Evolutionary conservation across 2,113 vertebrate species (phyloP).

Genomic region (Trogon melanurus): DNA sequence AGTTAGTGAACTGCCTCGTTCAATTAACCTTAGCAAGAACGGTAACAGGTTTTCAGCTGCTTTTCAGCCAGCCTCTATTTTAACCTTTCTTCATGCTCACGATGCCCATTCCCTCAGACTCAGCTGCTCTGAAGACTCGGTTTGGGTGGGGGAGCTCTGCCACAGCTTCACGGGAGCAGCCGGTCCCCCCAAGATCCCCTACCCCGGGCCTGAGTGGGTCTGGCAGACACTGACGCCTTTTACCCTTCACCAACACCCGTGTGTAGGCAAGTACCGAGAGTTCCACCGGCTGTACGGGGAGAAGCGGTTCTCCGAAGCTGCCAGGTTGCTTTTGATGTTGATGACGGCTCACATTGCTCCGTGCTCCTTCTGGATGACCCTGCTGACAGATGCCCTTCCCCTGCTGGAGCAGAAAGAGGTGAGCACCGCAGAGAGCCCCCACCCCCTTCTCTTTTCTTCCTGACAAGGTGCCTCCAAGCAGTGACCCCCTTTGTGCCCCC

Average conservation of each 20-base stretch:
- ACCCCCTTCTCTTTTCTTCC: fast-evolving
- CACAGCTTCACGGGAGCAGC: background rate
- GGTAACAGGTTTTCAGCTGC: background rate
- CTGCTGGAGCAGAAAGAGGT: slow-evolving; percentile 96
- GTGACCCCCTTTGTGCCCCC: background rate
- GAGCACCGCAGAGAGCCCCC: background rate
- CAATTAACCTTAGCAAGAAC: background rate
- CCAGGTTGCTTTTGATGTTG: slow-evolving; percentile 88
- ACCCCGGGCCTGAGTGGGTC: too few relatives aligned
- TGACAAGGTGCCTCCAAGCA: background rate
- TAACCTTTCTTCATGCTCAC: background rate
- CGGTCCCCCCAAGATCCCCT: fast-evolving
- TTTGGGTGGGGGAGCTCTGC: background rate
- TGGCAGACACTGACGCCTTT: background rate
- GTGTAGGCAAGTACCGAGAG: slow-evolving; percentile 90
- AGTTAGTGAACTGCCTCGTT: background rate
- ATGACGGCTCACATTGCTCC: slow-evolving; percentile 97
- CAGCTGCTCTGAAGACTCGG: background rate
- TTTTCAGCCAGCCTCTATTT: too few relatives aligned
- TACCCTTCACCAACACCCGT: background rate
- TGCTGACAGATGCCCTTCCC: slow-evolving; percentile 91
- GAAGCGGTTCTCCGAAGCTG: slow-evolving; percentile 85
- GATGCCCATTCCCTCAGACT: background rate
- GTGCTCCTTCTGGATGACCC: slow-evolving; percentile 94
- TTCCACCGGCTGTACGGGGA: slow-evolving; percentile 94